Conservation (phyloP, 2,888 invertebrate species). For the Azorinus chamasolen region DNA sequence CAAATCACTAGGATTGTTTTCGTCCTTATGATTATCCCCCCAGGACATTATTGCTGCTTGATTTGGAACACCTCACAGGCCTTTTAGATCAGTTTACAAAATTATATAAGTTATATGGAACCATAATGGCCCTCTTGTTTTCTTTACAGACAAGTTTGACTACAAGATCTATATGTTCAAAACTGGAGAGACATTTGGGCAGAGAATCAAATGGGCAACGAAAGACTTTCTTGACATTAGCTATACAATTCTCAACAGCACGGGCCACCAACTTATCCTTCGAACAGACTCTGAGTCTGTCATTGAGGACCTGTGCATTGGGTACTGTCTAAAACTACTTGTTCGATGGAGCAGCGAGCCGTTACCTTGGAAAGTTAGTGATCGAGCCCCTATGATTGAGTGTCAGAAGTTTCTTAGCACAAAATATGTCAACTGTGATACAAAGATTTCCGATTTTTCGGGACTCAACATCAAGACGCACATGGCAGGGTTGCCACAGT, state of each 20-base stretch:
- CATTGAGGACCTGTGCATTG: constrained; percentile 68
- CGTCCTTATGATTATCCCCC: too few relatives aligned
- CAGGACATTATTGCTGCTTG: too few relatives aligned
- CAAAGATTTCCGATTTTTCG: constrained; percentile 38
- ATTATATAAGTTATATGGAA: too few relatives aligned
- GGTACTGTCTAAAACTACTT: constrained; percentile 65
- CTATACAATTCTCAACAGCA: constrained; percentile 71
- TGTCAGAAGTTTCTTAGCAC: constrained; percentile 48
- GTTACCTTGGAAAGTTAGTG: constrained; percentile 66
- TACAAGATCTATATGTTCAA: constrained; percentile 72
- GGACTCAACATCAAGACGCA: constrained; percentile 41
- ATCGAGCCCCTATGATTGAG: constrained; percentile 47
- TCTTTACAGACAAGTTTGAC: constrained; percentile 74
- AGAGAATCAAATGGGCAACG: constrained; percentile 70
- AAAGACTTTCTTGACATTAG: constrained; percentile 71
- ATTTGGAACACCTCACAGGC: too few relatives aligned
- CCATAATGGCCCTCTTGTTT: too few relatives aligned
- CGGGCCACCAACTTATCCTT: constrained; percentile 69
- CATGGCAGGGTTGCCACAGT: constrained; percentile 56
- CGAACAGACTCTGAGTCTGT: constrained; percentile 59
- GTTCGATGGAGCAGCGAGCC: constrained; percentile 70
- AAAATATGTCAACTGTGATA: constrained; percentile 34
- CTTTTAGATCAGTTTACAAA: too few relatives aligned
- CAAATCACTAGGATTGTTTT: too few relatives aligned
- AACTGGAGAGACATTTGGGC: constrained; percentile 69